phyloP scores from a whole-genome alignment of 2,888 invertebrate species.

The Cosmopolites sordidus region DNA sequence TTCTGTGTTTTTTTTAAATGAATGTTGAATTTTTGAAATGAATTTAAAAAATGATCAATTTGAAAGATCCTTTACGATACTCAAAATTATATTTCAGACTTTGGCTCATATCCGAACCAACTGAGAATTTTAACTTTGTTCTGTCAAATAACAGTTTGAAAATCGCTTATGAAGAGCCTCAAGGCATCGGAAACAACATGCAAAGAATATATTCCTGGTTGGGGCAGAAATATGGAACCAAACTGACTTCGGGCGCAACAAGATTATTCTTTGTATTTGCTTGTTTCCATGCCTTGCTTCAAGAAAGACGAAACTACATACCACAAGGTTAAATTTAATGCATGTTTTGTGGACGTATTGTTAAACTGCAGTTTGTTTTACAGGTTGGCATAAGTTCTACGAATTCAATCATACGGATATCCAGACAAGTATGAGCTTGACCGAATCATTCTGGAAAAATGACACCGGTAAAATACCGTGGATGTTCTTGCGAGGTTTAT shows the following conservation, averaged over 20 bases:
- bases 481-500: constrained; percentile 72
- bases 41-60: no score
- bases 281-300: constrained; percentile 83
- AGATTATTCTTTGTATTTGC: constrained; percentile 71
- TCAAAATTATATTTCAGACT: constrained; percentile 52
- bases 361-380: no score
- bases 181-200: constrained; percentile 79
- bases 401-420: constrained; percentile 83
- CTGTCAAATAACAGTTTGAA: constrained; percentile 75
- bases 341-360: not conserved
- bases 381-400: constrained; percentile 83
- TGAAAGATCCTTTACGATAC: no score
- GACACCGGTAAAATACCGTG: constrained; percentile 55
- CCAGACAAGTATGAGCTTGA: constrained; percentile 65
- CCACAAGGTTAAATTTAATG: constrained; percentile 61
- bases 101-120: constrained; percentile 85
- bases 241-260: constrained; percentile 39
- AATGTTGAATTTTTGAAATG: constrained; percentile 3
- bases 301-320: constrained; percentile 87
- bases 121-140: constrained; percentile 68
- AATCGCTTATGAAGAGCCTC: constrained; percentile 78
- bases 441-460: constrained; percentile 45
- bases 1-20: no score
- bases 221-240: constrained; percentile 48
- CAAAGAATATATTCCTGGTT: constrained; percentile 67